Base-by-base conservation (phyloP, 2,888 invertebrate genomes). In the Dendrolimus houi region DNA sequence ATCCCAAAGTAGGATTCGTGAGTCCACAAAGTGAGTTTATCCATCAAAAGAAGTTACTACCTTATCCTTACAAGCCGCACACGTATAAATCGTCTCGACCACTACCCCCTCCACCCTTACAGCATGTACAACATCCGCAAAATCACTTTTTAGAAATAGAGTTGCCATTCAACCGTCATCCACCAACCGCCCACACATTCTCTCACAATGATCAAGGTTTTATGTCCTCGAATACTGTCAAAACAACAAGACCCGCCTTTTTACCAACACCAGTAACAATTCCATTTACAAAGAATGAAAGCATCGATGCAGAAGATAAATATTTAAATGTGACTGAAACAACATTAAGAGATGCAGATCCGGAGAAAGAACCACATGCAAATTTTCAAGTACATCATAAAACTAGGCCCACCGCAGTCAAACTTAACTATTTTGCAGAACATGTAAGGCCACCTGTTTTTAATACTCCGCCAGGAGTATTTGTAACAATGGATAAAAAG, bases 401-500 rank as follows among this genome's bases (percentile, higher is more conserved):
- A 64, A 69, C 75, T 52, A 77, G 74, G 63, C 74, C 71, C 41
- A 60, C 72, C 8, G 72, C 78, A 47, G 66, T 72, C 54, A 88
- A 85, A 69, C 64, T 77, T 1, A 84, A 72, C 60, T 83, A 86
- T 60, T 77, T 82, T 59, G 69, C 79, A 2, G 87, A 88, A 10
- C 81, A 83, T 55, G 75, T 88, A 52, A 76, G 90, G 59, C 87
- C 88, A 6, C 89, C 89, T 7, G 75, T 90, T 10, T 89, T 84
- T 62, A 89, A 84, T 64, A 87, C 90, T 10, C 90, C 89, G 0
- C 90, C 89, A 0, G 90, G 90, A 42, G 83, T 90, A 3, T 89
- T 90, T 58, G 83, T 83, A 9, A 85, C 86, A 7, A 85, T 87
- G 87, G 89, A 90, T 59, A 90, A 88, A 62, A 90, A 90, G 56